phyloP scores from a whole-genome alignment of 2,113 vertebrate genomes.

The Machaerirhynchus nigripectus region DNA sequence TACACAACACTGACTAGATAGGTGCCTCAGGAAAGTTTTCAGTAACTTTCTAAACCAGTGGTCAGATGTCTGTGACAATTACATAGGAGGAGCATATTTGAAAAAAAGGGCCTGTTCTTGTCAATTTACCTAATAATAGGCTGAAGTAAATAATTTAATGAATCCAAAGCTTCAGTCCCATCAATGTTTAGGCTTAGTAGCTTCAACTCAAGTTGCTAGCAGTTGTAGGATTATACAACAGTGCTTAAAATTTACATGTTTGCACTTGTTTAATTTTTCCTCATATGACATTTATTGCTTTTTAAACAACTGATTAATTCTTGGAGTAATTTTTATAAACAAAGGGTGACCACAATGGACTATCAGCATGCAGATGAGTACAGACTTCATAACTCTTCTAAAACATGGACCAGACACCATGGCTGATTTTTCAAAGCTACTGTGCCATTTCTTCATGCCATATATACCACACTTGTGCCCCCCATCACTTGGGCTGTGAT shows the following conservation, averaged over 20 bases:
- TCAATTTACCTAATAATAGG: neutral
- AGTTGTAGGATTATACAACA: neutral
- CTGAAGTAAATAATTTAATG: neutral
- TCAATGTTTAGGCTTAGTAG: neutral
- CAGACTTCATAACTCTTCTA: neutral
- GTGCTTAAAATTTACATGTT: neutral
- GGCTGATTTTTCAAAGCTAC: neutral
- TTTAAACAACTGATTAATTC: neutral
- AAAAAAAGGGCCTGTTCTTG: neutral
- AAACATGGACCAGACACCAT: neutral
- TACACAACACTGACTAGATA: fast-evolving
- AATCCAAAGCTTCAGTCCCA: neutral
- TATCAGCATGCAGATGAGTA: neutral
- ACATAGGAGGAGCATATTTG: neutral
- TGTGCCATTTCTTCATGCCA: neutral
- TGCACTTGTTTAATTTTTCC: neutral
- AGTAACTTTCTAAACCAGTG: neutral
- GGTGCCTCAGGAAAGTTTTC: neutral
- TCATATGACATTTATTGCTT: neutral
- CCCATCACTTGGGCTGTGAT: neutral
- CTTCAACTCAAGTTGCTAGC: neutral
- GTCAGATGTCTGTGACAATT: neutral
- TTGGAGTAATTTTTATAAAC: neutral
- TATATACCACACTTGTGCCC: neutral
- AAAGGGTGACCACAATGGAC: neutral